Evolutionary conservation across 2,797 vertebrate genomes (phyloP), one percentile per base, ranked within the genome.

Genomic region (Molossus alvarezi): DNA sequence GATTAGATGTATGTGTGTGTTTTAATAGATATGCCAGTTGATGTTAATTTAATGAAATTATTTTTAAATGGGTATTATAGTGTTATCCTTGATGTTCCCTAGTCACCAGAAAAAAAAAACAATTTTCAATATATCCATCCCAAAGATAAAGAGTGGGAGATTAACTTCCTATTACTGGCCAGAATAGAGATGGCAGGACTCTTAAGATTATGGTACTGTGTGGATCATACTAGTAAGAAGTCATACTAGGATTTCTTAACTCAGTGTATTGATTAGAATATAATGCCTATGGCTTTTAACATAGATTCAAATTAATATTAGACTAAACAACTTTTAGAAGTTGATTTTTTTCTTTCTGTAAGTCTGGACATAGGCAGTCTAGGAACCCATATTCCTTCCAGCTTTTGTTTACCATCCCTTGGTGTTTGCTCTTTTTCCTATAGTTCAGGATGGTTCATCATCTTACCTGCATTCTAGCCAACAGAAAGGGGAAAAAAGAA

Each of bases 231-330:
- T 45, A 45, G 41, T 45, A 6, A 45, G 41, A 45, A 45, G 41
- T 45, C 41, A 45, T 6, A 45, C 41, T 37, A 33, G 69, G 29
- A 27, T n/a, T 80, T 82, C 48, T 58, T 90, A 77, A 55, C n/a
- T 72, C 83, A 51, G 25, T 77, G 7, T 84, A 21, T 77, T 58
- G 57, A 37, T 76, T 86, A 77, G 20, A 21, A 73, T 79, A 25
- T n/a, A 76, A 45, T 87, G n/a, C 72, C 41, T 67, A 4, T 69
- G 9, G 37, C 69, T 65, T 94, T 86, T 75, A 71, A 73, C 65
- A 60, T 62, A 65, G 15, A 41, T 29, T 94, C 23, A 95, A 48
- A 72, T 83, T 88, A 87, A 80, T 60, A 58, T 60, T 94, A 60
- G 11, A 53, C 76, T 95, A 57, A 69, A 64, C 45, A 79, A 71